Evolutionary conservation across 2,797 vertebrate genomes (phyloP), one percentile per base, ranked within the genome.

Genomic region (Dermochelys coriacea): DNA sequence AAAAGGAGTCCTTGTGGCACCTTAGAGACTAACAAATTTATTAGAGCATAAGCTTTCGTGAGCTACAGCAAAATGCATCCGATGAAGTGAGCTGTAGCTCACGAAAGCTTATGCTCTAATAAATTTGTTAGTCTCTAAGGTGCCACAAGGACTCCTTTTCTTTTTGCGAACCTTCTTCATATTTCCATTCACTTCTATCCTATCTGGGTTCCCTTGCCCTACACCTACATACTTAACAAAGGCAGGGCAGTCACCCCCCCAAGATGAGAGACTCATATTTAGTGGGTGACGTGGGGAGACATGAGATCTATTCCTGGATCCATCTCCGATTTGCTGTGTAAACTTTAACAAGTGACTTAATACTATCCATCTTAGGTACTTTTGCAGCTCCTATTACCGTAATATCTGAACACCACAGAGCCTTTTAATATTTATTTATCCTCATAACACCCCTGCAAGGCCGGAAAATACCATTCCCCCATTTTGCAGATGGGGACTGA

Each of bases 131-230:
- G n/a, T n/a, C n/a, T n/a, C n/a, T n/a, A n/a, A n/a, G n/a, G n/a
- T n/a, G n/a, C n/a, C n/a, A n/a, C n/a, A n/a, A n/a, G n/a, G n/a
- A n/a, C n/a, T n/a, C n/a, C n/a, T n/a, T n/a, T n/a, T n/a, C n/a
- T n/a, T n/a, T n/a, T n/a, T n/a, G n/a, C n/a, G n/a, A 25, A 34
- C 11, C 2, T 0, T 12, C 68, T 31, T 10, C 74, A 29, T 0
- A 14, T 2, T 64, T 3, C 23, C 25, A 77, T 41, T 41, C 14
- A 0, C 47, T 12, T 7, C 57, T 23, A 5, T 0, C 0, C 9
- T 1, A 0, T 3, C 4, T 1, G 37, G 14, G 45, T 16, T 41
- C 68, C 68, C 47, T 27, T 2, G 3, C 7, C 12, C 16, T 31
- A 41, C 18, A 21, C 9, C n/a, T 21, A 21, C 64, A 68, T n/a